Evolutionary conservation across 2,888 invertebrate genomes (phyloP).

Genomic region (Lydus trimaculatus): DNA sequence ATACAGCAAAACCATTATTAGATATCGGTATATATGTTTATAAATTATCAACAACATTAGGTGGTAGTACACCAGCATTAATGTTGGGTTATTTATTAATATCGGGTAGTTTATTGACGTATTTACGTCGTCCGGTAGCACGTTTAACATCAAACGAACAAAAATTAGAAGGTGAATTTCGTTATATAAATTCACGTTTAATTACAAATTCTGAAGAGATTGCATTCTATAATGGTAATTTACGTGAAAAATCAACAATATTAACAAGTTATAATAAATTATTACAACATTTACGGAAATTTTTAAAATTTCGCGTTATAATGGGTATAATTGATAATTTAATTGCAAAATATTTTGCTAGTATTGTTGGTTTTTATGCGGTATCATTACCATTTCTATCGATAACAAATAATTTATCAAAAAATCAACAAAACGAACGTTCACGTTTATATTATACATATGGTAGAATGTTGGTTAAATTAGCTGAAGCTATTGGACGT

Average conservation of each 20-base stretch:
- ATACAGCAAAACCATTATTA: slow-evolving; percentile 93
- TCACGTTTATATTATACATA: slow-evolving; percentile 92
- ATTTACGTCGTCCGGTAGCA: slow-evolving; percentile 85
- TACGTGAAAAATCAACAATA: slow-evolving; percentile 87
- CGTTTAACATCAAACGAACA: slow-evolving; percentile 91
- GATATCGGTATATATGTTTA: slow-evolving; percentile 96
- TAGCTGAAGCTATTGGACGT: slow-evolving; percentile 97
- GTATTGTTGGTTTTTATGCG: slow-evolving; percentile 95
- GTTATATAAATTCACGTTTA: slow-evolving; percentile 93
- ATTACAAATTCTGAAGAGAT: slow-evolving; percentile 98
- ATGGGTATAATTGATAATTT: slow-evolving; percentile 98
- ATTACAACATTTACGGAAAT: slow-evolving; percentile 82
- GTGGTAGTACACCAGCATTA: slow-evolving; percentile 87
- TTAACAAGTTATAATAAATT: slow-evolving; percentile 89
- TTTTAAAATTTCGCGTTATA: slow-evolving; percentile 85
- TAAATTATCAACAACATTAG: slow-evolving; percentile 83
- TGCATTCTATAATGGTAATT: slow-evolving; percentile 82
- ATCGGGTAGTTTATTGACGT: slow-evolving; percentile 87
- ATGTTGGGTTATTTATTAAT: slow-evolving; percentile 88
- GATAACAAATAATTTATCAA: slow-evolving; percentile 71
- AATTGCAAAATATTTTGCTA: slow-evolving; percentile 95
- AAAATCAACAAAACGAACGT: slow-evolving; percentile 71
- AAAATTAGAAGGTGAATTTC: slow-evolving; percentile 97
- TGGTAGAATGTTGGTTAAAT: slow-evolving; percentile 93
- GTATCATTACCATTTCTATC: slow-evolving; percentile 95